A percentile compares a stretch with the other conserved stretches of the same genome.
These are phyloP conservation scores for Rhynchotus rufescens DNA, from an alignment of 2,797 vertebrate genomes.

Conservation along the genomic window DNA sequence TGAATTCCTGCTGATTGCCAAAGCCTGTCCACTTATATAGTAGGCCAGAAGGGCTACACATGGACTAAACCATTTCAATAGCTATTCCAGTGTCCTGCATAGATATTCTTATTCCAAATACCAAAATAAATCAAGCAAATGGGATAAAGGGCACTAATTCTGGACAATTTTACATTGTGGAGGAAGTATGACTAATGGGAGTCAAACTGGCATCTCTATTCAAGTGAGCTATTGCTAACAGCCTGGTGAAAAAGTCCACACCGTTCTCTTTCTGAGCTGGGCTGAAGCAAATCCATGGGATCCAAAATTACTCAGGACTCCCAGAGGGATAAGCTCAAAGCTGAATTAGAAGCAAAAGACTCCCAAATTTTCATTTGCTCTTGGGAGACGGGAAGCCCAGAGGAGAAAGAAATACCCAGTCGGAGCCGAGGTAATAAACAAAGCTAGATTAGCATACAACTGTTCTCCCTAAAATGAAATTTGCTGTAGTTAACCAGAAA, in stretches of 20 bases:
- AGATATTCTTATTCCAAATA: not conserved
- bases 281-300: not conserved
- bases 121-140: not conserved
- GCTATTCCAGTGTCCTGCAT: not conserved
- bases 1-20: conserved; percentile 7
- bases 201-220: not conserved
- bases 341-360: not conserved
- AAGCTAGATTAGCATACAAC: conserved; percentile 53
- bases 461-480: conserved; percentile 18
- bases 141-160: not conserved
- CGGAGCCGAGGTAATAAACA: conserved; percentile 17
- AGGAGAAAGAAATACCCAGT: not conserved
- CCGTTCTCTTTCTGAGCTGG: not conserved
- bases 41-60: conserved; percentile 8
- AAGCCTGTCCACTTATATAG: conserved; percentile 44
- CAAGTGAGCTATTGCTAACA: not conserved
- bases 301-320: not conserved
- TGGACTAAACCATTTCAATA: not conserved
- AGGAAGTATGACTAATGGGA: not conserved
- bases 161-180: not conserved
- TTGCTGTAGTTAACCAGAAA: conserved; percentile 62
- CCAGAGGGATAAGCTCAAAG: not conserved
- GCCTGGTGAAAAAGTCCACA: not conserved
- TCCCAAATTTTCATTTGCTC: conserved; percentile 17
- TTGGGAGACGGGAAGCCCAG: not conserved